A percentile compares a stretch with the other conserved stretches of the same genome.
phyloP scores from a whole-genome alignment of 2,113 vertebrate species.

The Loxodonta africana region DNA sequence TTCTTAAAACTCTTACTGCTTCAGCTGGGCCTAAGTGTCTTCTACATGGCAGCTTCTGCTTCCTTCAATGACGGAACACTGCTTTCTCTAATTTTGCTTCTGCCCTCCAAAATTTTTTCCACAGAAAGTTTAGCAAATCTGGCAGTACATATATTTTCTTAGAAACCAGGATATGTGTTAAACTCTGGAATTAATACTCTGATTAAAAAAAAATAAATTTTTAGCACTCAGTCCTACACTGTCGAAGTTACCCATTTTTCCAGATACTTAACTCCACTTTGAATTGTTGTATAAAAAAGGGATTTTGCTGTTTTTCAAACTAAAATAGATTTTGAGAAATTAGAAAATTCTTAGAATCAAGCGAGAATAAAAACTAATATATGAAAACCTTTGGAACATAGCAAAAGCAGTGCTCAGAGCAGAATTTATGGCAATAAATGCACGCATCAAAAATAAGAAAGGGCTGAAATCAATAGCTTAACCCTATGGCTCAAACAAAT shows the following conservation, averaged over 20 bases:
- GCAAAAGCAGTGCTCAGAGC: background rate
- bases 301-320: conserved; percentile 58
- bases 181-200: conserved; percentile 67
- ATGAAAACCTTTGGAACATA: background rate
- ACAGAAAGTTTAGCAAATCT: conserved; percentile 68
- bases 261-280: conserved; percentile 63
- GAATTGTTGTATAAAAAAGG: conserved; percentile 73
- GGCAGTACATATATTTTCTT: conserved; percentile 81
- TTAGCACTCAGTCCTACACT: conserved; percentile 73
- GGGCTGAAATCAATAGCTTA: background rate
- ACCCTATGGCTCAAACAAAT: background rate
- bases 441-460: background rate
- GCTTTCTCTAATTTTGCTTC: conserved; percentile 68
- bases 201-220: conserved; percentile 74
- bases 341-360: background rate
- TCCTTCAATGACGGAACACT: background rate
- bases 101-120: conserved; percentile 73
- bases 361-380: background rate
- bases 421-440: background rate
- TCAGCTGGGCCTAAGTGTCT: background rate
- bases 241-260: background rate
- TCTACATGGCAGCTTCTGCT: conserved; percentile 7
- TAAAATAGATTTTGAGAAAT: conserved; percentile 54
- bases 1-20: conserved; percentile 4
- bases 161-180: conserved; percentile 83